Percentiles rank a stretch among this genome's conserved stretches.
Conservation (phyloP, 2,113 vertebrate genomes). For the Callopanchax toddi region DNA sequence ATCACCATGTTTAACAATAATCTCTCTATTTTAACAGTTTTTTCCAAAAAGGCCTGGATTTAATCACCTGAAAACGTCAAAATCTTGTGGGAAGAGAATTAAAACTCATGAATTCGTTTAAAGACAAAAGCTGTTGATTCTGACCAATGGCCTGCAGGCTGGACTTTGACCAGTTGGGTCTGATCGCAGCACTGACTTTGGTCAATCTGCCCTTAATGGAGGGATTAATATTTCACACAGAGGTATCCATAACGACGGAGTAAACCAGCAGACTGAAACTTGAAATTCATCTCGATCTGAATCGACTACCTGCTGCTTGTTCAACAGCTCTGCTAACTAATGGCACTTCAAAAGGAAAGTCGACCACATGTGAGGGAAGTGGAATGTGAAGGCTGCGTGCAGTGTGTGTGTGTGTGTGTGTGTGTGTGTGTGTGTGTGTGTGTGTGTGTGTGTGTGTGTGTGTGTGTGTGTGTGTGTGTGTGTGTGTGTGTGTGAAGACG, state of each 20-base stretch:
- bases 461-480: constrained; percentile 9
- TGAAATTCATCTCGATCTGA: constrained; percentile 2
- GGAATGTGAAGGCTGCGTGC: constrained; percentile 53
- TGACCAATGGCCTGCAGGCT: neutral
- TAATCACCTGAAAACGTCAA: neutral
- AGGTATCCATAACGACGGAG: constrained; percentile 11
- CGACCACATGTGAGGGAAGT: constrained; percentile 57
- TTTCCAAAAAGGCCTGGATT: neutral
- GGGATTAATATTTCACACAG: constrained; percentile 37
- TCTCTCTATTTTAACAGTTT: neutral
- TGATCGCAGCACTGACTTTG: neutral
- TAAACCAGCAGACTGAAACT: constrained; percentile 12
- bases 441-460: too few species aligned
- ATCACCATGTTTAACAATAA: neutral
- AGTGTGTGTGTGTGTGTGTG: too few species aligned
- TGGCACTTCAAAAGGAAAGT: constrained; percentile 51
- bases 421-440: neutral
- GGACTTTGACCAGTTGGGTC: neutral
- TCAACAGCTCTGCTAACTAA: constrained; percentile 40
- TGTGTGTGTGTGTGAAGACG: constrained; percentile 8
- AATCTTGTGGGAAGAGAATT: neutral
- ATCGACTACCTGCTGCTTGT: constrained; percentile 35
- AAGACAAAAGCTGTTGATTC: neutral
- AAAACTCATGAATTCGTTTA: neutral
- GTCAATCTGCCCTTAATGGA: neutral